Evolutionary conservation across 2,113 vertebrate genomes (phyloP).

Genomic region (Rhinolophus ferrumequinum): DNA sequence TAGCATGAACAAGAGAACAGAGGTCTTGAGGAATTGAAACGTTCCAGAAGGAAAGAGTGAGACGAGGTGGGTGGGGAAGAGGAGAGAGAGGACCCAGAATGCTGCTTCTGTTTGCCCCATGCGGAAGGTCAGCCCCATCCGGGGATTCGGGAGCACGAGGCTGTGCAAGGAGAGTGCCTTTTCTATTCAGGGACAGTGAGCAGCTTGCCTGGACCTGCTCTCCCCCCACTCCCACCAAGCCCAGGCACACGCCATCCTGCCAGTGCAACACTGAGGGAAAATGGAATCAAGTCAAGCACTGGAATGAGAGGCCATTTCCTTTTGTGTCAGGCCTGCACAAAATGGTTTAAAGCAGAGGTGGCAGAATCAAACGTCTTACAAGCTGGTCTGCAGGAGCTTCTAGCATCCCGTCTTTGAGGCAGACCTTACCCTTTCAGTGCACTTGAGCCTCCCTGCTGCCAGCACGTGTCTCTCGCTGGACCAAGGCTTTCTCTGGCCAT

Average conservation of each 20-base stretch:
- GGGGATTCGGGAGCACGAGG: not conserved
- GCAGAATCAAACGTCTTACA: no score
- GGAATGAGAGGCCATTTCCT: not conserved
- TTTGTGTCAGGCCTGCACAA: not conserved
- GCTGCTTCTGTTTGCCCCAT: not conserved
- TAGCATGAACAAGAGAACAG: not conserved
- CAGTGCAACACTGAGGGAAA: not conserved
- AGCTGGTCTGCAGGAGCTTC: no score
- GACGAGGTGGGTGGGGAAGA: not conserved
- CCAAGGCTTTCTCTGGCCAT: not conserved
- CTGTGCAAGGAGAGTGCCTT: rapidly evolving
- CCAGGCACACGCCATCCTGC: rapidly evolving
- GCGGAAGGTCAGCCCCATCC: not conserved
- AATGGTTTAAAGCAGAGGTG: not conserved
- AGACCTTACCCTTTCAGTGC: not conserved
- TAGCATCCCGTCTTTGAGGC: rapidly evolving
- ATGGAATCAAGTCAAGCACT: not conserved
- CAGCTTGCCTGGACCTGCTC: not conserved
- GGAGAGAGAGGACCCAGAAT: not conserved
- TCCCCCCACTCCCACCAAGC: no score
- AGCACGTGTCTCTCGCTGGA: not conserved
- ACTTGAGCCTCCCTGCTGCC: not conserved
- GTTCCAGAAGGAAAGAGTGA: not conserved
- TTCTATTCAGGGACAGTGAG: no score
- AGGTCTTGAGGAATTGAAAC: not conserved